These are phyloP conservation scores for Maconellicoccus hirsutus DNA, from an alignment of 1,140 invertebrate genomes.

Conservation along the genomic window DNA sequence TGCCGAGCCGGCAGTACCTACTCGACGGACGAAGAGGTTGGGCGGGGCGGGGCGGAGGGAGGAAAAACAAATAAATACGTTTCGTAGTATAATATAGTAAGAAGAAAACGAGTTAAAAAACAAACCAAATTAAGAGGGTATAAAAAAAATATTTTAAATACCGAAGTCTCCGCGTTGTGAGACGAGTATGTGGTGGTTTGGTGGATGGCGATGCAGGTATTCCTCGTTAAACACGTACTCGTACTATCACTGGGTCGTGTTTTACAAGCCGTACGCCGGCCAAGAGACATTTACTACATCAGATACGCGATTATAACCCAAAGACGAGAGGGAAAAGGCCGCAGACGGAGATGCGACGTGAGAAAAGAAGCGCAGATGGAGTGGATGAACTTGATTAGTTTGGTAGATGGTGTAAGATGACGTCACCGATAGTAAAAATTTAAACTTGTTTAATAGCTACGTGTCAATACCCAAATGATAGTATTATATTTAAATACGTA, in stretches of 20 bases:
- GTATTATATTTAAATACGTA: background rate
- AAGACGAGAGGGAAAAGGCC: too few relatives aligned
- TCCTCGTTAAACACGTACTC: background rate
- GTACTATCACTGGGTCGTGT: slow-evolving; percentile 10
- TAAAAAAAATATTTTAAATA: slow-evolving; percentile 15
- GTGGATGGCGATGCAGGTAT: background rate
- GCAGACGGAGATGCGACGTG: too few relatives aligned
- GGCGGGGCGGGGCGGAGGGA: background rate
- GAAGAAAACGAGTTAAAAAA: background rate
- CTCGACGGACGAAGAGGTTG: too few relatives aligned
- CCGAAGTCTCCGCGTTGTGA: background rate
- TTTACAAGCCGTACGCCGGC: background rate
- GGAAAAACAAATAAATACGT: background rate
- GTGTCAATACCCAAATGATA: slow-evolving; percentile 14
- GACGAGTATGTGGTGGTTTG: background rate
- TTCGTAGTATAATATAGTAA: too few relatives aligned
- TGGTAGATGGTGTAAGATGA: slow-evolving; percentile 6
- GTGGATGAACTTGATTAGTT: slow-evolving; percentile 11
- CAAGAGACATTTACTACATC: slow-evolving; percentile 14
- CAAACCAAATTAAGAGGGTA: slow-evolving; percentile 16
- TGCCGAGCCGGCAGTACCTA: too few relatives aligned
- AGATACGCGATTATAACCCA: background rate
- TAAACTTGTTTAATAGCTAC: slow-evolving; percentile 17
- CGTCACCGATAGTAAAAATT: slow-evolving; percentile 15
- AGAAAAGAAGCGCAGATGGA: background rate